Percentiles rank a stretch among this genome's conserved stretches.
Evolutionary conservation across 2,797 vertebrate species (phyloP).

Genomic region (Ptychadena robeensis): DNA sequence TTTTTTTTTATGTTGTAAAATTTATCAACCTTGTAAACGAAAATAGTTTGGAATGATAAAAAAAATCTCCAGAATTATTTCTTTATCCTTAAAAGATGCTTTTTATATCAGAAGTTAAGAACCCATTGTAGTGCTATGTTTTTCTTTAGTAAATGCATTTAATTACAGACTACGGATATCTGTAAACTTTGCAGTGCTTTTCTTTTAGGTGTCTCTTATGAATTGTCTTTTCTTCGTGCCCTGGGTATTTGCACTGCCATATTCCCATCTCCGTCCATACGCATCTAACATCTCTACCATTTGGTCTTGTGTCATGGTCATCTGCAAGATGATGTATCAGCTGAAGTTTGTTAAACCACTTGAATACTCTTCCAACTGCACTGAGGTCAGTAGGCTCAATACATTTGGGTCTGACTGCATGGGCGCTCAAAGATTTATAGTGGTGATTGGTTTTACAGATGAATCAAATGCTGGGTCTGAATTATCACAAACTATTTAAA

Average conservation of each 20-base stretch:
- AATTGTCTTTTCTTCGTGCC: constrained; percentile 76
- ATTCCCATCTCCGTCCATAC: constrained; percentile 70
- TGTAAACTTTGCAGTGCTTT: background rate
- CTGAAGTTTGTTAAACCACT: constrained; percentile 78
- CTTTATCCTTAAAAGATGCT: too few species aligned
- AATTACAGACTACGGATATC: background rate
- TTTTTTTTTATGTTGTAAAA: too few species aligned
- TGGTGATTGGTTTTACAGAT: background rate
- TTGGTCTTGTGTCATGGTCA: constrained; percentile 79
- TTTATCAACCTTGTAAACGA: too few species aligned
- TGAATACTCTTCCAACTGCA: constrained; percentile 79
- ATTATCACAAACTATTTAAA: background rate
- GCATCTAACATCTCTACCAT: constrained; percentile 76
- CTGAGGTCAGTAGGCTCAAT: constrained; percentile 71
- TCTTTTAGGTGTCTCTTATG: constrained; percentile 79
- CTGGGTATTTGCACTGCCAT: constrained; percentile 79
- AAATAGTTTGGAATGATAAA: too few species aligned
- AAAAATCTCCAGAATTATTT: too few species aligned
- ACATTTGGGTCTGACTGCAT: background rate
- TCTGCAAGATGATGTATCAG: constrained; percentile 84
- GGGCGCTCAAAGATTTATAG: background rate
- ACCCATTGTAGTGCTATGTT: too few species aligned
- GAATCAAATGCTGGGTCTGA: background rate
- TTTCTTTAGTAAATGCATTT: background rate
- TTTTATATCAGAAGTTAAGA: too few species aligned